Base-by-base conservation (phyloP, 53 echinoderm and acorn worm genomes). In the Patiria pectinifera region DNA sequence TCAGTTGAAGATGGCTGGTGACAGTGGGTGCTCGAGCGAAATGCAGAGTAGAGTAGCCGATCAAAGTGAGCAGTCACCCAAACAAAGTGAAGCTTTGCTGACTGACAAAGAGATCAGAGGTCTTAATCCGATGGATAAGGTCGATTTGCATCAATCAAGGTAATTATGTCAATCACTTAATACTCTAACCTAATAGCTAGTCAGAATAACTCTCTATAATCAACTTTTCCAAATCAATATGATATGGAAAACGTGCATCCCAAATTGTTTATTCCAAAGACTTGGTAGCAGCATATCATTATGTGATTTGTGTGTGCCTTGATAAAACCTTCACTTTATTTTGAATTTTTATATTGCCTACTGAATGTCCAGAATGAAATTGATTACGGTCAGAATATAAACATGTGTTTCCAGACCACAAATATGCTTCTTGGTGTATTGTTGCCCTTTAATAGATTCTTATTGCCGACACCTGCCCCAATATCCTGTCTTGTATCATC, bases 1-100 rank as follows among this genome's bases (percentile, higher is more conserved):
- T 62, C 92, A 76, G 61, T 63, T 63, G 25, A 78, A 63, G 43
- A 5, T 21, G 0, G 19, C 66, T 24, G 86, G 83, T 88, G 95
- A 93, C 48, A 95, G 95, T 87, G 93, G 95, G 47, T 94, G 94
- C 25, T 91, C 80, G 59, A 93, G 93, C 86, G 93, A 94, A 83
- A 62, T 78, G 87, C 84, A 83, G 49, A 83, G 91, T 16, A 59
- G 72, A 58, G 43, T 49, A 15, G 76, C 74, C 23, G 82, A 16
- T 14, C 71, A 63, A 14, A 90, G 86, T 49, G 91, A 93, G 47
- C 46, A 82, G 46, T 84, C 45, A 35, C 25, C 45, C 35, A 35
- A 77, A 18, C 78, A 81, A 13, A 80, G 44, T 69, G 46, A 8
- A 9, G 62, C 46, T 80, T 16, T 81, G 4, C 14, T 45, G 25